A percentile compares a stretch with the other conserved stretches of the same genome.
Conservation (phyloP, 2,113 vertebrate species). For the Murina feae region DNA sequence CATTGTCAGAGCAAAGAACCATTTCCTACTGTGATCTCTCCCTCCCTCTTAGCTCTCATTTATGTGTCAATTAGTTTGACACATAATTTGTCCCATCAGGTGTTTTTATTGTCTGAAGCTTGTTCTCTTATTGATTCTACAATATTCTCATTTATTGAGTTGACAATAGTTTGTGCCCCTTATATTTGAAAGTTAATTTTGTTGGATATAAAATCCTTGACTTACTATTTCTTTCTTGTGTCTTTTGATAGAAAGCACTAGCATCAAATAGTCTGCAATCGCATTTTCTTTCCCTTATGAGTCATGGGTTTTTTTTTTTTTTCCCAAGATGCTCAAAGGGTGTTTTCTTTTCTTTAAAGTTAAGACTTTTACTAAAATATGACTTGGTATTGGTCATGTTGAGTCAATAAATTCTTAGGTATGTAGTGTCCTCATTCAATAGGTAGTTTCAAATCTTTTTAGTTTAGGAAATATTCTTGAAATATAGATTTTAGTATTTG, state of each 20-base stretch:
- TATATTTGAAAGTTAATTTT: neutral
- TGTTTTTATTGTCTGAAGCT: neutral
- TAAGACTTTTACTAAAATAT: neutral
- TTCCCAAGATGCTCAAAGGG: neutral
- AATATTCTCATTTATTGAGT: neutral
- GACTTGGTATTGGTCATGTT: neutral
- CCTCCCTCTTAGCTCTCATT: neutral
- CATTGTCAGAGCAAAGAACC: neutral
- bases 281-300: neutral
- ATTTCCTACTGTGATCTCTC: neutral
- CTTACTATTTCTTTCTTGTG: neutral
- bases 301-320: neutral
- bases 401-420: neutral
- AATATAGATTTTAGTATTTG: neutral
- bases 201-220: neutral
- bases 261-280: neutral
- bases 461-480: neutral
- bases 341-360: neutral
- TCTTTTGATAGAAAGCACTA: neutral
- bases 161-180: neutral
- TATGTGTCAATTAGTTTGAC: neutral
- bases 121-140: neutral
- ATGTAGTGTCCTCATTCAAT: neutral
- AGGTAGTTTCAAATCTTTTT: neutral
- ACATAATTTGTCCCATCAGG: neutral